Evolutionary conservation across 2,797 vertebrate genomes (phyloP).

Genomic region (Menidia menidia): DNA sequence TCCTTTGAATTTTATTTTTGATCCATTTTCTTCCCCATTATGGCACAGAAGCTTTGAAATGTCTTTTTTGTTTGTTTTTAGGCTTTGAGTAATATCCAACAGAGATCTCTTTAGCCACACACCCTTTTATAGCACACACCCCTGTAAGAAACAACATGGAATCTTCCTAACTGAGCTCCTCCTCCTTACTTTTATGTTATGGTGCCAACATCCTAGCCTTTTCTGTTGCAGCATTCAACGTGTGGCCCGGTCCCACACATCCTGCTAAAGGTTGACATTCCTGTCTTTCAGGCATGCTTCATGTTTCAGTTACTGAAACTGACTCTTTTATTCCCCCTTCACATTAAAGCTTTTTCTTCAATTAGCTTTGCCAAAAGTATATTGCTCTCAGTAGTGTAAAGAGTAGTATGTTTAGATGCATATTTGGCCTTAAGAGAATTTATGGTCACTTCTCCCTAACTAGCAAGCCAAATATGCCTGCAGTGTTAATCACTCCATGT

Average conservation of each 20-base stretch:
- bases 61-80: slow-evolving; percentile 3
- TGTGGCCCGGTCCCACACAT: slow-evolving; percentile 54
- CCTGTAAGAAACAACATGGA: slow-evolving; percentile 49
- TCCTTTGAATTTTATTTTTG: background rate
- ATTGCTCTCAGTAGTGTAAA: background rate
- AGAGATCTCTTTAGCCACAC: slow-evolving; percentile 1
- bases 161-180: slow-evolving; percentile 56
- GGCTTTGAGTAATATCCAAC: slow-evolving; percentile 4
- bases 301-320: slow-evolving; percentile 14
- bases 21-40: background rate
- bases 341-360: background rate
- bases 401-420: background rate
- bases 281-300: slow-evolving; percentile 44
- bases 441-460: background rate
- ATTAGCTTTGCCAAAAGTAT: slow-evolving; percentile 9
- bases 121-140: slow-evolving; percentile 37
- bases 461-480: background rate
- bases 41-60: slow-evolving; percentile 10
- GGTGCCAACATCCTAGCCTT: slow-evolving; percentile 40
- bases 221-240: slow-evolving; percentile 49
- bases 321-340: slow-evolving; percentile 9
- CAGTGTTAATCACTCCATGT: background rate
- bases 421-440: background rate
- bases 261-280: slow-evolving; percentile 49
- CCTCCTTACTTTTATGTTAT: slow-evolving; percentile 63